Conservation (phyloP, 2,888 invertebrate genomes). For the Periphyllus acericola region DNA sequence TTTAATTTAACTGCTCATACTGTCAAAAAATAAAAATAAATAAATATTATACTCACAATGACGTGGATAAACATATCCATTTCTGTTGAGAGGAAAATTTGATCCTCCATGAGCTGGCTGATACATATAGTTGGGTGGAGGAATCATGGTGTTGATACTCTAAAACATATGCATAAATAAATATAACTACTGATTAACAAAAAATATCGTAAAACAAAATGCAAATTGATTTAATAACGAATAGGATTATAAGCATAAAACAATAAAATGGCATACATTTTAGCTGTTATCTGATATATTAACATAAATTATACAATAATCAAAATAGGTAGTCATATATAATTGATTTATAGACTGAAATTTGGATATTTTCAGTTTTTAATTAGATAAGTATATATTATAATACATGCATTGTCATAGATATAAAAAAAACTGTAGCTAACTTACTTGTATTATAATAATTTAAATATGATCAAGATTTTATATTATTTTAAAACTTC, state of each 20-base stretch:
- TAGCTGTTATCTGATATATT: background rate
- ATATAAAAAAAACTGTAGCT: too few species aligned
- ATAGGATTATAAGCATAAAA: background rate
- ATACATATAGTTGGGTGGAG: constrained; percentile 58
- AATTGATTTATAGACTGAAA: background rate
- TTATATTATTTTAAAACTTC: too few species aligned
- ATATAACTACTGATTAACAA: background rate
- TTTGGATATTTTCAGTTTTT: too few species aligned
- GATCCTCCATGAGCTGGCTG: constrained; percentile 57
- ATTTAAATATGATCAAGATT: too few species aligned
- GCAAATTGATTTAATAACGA: background rate
- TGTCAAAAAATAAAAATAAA: background rate
- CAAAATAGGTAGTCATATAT: background rate
- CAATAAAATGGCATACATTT: background rate
- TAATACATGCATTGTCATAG: too few species aligned
- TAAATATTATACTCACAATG: constrained; percentile 39
- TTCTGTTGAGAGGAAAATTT: constrained; percentile 52
- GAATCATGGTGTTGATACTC: constrained; percentile 60
- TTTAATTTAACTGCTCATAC: background rate
- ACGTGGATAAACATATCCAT: constrained; percentile 56
- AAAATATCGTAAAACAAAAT: background rate
- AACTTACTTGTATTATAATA: too few species aligned
- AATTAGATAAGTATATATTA: too few species aligned
- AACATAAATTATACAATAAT: background rate
- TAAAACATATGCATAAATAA: constrained; percentile 12